phyloP scores from a whole-genome alignment of 2,797 vertebrate species.

The Acrocephalus scirpaceus region DNA sequence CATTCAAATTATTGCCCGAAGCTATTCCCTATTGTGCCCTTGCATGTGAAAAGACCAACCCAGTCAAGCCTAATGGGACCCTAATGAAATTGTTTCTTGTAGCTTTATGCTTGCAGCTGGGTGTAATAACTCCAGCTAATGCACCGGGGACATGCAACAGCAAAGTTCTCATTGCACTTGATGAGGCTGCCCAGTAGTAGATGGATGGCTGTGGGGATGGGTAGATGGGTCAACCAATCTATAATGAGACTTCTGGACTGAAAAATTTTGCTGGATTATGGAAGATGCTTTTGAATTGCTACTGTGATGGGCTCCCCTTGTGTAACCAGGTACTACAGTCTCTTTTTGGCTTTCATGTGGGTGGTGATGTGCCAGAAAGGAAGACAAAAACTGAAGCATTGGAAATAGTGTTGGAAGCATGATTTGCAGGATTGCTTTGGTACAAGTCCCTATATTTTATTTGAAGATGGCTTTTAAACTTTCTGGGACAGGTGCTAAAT shows the following conservation, averaged over 20 bases:
- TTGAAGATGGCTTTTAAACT: neutral
- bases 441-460: neutral
- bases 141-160: neutral
- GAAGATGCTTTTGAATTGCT: neutral
- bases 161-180: neutral
- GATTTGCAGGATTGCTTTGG: neutral
- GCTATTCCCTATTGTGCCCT: neutral
- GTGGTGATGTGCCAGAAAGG: neutral
- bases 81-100: constrained; percentile 17
- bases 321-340: neutral
- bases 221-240: neutral
- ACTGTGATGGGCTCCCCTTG: neutral
- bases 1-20: neutral
- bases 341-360: neutral
- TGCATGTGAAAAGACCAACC: neutral
- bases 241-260: neutral
- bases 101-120: constrained; percentile 11
- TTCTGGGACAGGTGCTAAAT: neutral
- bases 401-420: neutral
- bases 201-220: neutral
- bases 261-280: neutral
- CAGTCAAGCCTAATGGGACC: neutral
- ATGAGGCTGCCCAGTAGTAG: neutral
- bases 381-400: neutral
- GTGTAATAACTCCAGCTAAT: neutral